Base-by-base conservation (phyloP, 92 coral and sea anemone genomes). In the Chrysogorgia sp. region DNA sequence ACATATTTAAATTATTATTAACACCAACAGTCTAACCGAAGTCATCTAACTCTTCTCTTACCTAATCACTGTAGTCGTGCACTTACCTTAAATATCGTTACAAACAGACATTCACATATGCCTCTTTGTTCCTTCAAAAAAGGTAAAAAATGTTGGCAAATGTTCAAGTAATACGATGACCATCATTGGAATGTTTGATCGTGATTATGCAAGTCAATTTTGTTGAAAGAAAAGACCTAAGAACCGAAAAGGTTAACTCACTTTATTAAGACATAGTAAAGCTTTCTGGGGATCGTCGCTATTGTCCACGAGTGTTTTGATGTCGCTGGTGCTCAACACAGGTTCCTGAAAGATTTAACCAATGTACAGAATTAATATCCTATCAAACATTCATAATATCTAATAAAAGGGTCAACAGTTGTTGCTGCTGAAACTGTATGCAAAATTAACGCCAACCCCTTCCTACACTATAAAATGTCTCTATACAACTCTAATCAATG, bases 71-170 rank as follows among this genome's bases (percentile, higher is more conserved):
- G 6, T 37, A 5, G 12, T 12, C n/a, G n/a, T 20, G 7, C 0
- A 49, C 84, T 63, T 50, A 93, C 93, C 96, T 90, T 87, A 59
- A 81, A 84, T 4, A 88, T 67, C 0, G 96, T 93, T 49, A 86
- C 91, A 31, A 91, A 59, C 31, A 93, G 72, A 74, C 97, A 93
- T 67, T 93, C 97, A 33, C 87, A 70, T 26, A 88, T 86, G 62
- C 84, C 91, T 78, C 90, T 85, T 25, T 75, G 82, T 62, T 91
- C 96, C 97, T 92, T 43, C 25, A 74, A 58, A n/a, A 15, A 43
- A 2, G 13, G 40, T 58, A 58, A 10, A 19, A 35, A 9, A 45
- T 60, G n/a, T 43, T 32, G 8, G 17, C 17, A n/a, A 26, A n/a
- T 32, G 20, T 12, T n/a, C n/a, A n/a, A n/a, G n/a, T n/a, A n/a